Evolutionary conservation across 2,888 invertebrate genomes (phyloP).

Genomic region (Plusia festucae): DNA sequence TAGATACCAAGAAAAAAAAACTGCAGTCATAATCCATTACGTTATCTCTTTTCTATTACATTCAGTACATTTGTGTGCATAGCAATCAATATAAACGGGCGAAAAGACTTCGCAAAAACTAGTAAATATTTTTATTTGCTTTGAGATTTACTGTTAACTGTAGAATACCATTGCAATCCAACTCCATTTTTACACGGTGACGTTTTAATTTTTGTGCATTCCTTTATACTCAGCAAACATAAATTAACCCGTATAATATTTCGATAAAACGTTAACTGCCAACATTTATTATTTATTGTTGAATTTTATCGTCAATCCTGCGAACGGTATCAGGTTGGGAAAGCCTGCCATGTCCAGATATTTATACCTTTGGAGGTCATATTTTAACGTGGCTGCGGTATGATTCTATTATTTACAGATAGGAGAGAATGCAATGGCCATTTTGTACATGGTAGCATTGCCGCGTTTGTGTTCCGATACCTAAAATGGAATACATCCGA

Average conservation of each 20-base stretch:
- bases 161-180: slow-evolving; percentile 22
- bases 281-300: slow-evolving; percentile 68
- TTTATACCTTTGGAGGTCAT: slow-evolving; percentile 41
- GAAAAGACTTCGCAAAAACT: neutral
- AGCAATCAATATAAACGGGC: too few relatives aligned
- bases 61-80: neutral
- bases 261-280: slow-evolving; percentile 65
- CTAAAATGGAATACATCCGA: neutral
- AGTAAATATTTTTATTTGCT: neutral
- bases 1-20: too few relatives aligned
- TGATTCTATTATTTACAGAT: slow-evolving; percentile 7
- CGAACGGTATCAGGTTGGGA: slow-evolving; percentile 43
- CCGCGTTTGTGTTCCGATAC: neutral
- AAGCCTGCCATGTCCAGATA: slow-evolving; percentile 36
- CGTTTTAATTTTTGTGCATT: slow-evolving; percentile 39
- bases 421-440: neutral
- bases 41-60: neutral
- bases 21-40: too few relatives aligned
- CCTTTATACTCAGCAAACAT: slow-evolving; percentile 62
- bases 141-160: slow-evolving; percentile 20
- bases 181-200: slow-evolving; percentile 26
- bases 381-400: slow-evolving; percentile 27
- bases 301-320: slow-evolving; percentile 64
- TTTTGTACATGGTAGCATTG: neutral
- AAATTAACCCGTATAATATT: slow-evolving; percentile 66